These are phyloP conservation scores for Esox lucius DNA, from an alignment of 2,797 vertebrate species.

Conservation along the genomic window DNA sequence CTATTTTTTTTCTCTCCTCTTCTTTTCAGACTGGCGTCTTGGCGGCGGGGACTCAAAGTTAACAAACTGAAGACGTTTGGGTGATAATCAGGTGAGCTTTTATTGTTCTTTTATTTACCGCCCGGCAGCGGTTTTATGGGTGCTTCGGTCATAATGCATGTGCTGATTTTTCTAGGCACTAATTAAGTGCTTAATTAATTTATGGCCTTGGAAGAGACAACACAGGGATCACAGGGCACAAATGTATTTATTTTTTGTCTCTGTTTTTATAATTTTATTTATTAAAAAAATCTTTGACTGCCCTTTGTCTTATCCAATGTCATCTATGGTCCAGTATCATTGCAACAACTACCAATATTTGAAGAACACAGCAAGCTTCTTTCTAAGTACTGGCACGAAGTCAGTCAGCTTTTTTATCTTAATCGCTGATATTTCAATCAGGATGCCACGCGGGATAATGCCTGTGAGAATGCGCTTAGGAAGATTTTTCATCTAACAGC, in stretches of 20 bases:
- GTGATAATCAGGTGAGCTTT: constrained; percentile 20
- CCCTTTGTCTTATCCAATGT: too few relatives aligned
- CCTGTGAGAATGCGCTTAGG: too few relatives aligned
- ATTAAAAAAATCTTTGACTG: too few relatives aligned
- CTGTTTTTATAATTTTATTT: neutral
- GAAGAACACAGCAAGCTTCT: too few relatives aligned
- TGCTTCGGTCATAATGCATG: neutral
- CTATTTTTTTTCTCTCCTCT: constrained; percentile 16
- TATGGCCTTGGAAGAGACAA: neutral
- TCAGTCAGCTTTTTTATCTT: too few relatives aligned
- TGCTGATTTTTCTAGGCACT: neutral
- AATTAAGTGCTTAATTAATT: neutral
- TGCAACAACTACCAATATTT: too few relatives aligned
- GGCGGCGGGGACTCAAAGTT: constrained; percentile 7
- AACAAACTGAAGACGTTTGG: constrained; percentile 18
- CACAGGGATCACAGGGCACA: neutral
- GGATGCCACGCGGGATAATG: too few relatives aligned
- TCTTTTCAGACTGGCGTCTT: too few relatives aligned
- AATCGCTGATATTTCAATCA: too few relatives aligned
- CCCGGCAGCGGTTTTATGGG: neutral
- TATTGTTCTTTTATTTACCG: neutral
- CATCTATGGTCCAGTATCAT: too few relatives aligned
- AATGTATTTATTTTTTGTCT: neutral
- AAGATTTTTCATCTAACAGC: too few relatives aligned
- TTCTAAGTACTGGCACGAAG: too few relatives aligned